Conservation (phyloP, 92 coral and sea anemone genomes). For the Zoanthus sociatus region DNA sequence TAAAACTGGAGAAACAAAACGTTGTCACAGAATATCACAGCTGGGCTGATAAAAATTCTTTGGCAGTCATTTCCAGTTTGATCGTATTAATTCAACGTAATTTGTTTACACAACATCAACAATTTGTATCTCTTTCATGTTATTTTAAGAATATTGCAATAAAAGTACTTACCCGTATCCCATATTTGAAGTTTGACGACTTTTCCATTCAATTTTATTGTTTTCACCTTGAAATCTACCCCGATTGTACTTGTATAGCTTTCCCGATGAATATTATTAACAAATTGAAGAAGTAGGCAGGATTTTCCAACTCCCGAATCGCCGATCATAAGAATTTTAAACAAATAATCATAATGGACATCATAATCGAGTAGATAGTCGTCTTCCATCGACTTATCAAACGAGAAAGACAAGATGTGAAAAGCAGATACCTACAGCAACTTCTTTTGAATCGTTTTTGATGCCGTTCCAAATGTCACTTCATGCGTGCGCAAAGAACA, state of each 20-base stretch:
- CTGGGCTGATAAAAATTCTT: not conserved
- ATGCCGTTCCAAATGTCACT: slow-evolving; percentile 16
- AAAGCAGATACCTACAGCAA: slow-evolving; percentile 19
- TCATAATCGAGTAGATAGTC: slow-evolving; percentile 58
- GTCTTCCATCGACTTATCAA: slow-evolving; percentile 58
- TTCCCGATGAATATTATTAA: slow-evolving; percentile 83
- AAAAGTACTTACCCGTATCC: slow-evolving; percentile 86
- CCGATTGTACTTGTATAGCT: slow-evolving; percentile 91
- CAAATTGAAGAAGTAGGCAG: slow-evolving; percentile 90
- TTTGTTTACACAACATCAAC: not conserved
- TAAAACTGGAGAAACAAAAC: not conserved
- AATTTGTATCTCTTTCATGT: not conserved
- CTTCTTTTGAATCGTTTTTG: not conserved
- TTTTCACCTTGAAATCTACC: slow-evolving; percentile 94
- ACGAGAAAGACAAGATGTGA: not conserved
- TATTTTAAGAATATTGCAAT: not conserved
- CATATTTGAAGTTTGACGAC: slow-evolving; percentile 92
- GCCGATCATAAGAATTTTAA: slow-evolving; percentile 93
- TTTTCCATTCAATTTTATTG: slow-evolving; percentile 83
- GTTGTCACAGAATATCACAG: slow-evolving; percentile 23
- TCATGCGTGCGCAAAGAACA: slow-evolving; percentile 34
- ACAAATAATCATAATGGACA: slow-evolving; percentile 88
- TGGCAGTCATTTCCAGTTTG: not conserved
- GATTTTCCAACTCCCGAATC: slow-evolving; percentile 98
- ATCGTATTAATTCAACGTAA: slow-evolving; percentile 26